A percentile compares a stretch with the other conserved stretches of the same genome.
Evolutionary conservation across 2,113 vertebrate genomes (phyloP).

Genomic region (Megalops atlanticus): DNA sequence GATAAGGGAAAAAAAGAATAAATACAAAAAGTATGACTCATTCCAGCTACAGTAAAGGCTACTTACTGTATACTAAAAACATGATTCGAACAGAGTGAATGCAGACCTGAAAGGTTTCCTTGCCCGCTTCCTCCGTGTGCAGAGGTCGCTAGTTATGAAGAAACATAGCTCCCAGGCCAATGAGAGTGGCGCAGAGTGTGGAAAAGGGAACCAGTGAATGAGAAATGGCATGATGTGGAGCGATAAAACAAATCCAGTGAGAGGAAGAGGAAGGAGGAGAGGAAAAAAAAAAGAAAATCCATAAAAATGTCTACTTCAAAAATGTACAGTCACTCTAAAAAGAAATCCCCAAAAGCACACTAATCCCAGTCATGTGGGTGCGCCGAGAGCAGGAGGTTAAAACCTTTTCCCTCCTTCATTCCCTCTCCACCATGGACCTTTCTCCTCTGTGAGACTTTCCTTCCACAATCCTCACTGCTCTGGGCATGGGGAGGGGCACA

Average conservation of each 20-base stretch:
- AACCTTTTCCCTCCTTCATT: conserved; percentile 15
- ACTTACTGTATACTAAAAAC: conserved; percentile 43
- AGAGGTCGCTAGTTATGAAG: conserved; percentile 23
- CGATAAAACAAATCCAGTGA: conserved; percentile 32
- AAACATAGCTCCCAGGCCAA: conserved; percentile 15
- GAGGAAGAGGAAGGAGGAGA: neutral
- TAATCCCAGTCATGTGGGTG: conserved; percentile 16
- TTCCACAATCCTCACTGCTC: neutral
- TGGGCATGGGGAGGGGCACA: neutral
- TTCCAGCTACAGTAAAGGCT: conserved; percentile 42
- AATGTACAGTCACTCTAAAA: conserved; percentile 60
- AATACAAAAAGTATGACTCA: conserved; percentile 26
- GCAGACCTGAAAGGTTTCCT: neutral
- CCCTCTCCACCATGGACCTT: neutral
- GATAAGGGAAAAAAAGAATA: conserved; percentile 24
- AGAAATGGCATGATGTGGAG: conserved; percentile 34
- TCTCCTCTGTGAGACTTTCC: neutral
- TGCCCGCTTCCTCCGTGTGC: conserved; percentile 4
- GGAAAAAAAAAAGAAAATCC: conserved; percentile 28
- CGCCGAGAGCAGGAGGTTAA: neutral
- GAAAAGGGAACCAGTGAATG: conserved; percentile 19
- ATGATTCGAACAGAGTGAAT: conserved; percentile 42
- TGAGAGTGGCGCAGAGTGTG: conserved; percentile 11
- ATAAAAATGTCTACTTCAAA: conserved; percentile 44
- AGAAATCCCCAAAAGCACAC: conserved; percentile 62